Conservation (phyloP, 53 echinoderm and acorn worm species). For the Arbacia lixula region DNA sequence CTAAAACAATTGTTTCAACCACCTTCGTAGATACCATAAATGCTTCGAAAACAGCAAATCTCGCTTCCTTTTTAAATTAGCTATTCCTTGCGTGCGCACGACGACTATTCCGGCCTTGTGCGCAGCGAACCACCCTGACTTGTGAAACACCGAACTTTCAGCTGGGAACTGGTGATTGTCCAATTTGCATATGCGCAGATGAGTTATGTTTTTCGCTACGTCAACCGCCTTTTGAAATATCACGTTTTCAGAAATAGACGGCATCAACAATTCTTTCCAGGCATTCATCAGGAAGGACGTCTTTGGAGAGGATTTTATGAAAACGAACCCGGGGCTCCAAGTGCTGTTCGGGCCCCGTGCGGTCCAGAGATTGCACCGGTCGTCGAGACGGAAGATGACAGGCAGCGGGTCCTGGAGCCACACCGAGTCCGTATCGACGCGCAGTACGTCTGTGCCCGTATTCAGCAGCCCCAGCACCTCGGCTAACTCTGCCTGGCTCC, state of each 20-base stretch:
- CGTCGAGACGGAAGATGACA: not conserved
- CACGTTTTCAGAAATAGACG: too few species aligned
- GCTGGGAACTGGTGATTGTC: not conserved
- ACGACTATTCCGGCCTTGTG: not conserved
- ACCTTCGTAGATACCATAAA: too few species aligned
- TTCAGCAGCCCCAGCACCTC: not conserved
- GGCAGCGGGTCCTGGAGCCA: not conserved
- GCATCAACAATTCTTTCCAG: too few species aligned
- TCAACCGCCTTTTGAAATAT: too few species aligned
- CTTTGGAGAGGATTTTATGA: not conserved
- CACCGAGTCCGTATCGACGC: not conserved
- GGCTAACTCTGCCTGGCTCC: not conserved
- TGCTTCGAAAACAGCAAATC: too few species aligned
- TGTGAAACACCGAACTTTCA: not conserved
- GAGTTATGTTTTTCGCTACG: too few species aligned
- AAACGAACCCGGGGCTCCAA: not conserved
- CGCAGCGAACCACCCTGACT: not conserved
- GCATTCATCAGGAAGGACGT: not conserved
- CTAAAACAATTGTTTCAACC: too few species aligned
- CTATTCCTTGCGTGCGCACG: too few species aligned
- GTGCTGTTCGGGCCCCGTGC: not conserved
- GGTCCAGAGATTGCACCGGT: not conserved
- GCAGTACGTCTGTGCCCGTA: slow-evolving; percentile 1
- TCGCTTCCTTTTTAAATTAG: too few species aligned
- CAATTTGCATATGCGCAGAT: not conserved